These are phyloP conservation scores for Coptodon bakossiorum DNA, from an alignment of 2,113 vertebrate genomes.

Conservation along the genomic window DNA sequence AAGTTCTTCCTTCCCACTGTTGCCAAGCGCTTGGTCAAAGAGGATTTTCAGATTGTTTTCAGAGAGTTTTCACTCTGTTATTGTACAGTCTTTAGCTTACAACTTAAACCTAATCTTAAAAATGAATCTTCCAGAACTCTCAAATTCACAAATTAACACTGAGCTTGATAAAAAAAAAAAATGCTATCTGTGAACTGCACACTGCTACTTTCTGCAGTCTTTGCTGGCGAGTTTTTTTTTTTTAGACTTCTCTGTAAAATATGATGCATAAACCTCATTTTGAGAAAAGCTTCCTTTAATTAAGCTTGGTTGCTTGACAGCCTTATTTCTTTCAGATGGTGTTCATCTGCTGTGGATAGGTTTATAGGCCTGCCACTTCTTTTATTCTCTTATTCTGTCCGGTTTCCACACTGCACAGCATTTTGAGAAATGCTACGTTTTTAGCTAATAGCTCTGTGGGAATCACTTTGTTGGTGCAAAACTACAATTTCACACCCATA, in stretches of 20 bases:
- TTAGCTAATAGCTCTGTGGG: not conserved
- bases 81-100: not conserved
- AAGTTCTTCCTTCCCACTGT: not conserved
- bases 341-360: not conserved
- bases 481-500: fast-evolving
- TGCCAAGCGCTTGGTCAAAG: not conserved
- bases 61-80: not conserved
- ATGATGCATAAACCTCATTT: not conserved
- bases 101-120: not conserved
- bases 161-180: not conserved
- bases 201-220: not conserved
- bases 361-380: not conserved
- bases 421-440: not conserved
- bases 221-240: not conserved
- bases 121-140: not conserved
- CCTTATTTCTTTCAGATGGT: not conserved
- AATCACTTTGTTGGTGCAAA: not conserved
- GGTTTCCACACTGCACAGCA: not conserved
- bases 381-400: not conserved
- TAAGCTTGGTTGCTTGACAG: not conserved
- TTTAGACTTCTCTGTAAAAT: not conserved
- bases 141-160: not conserved
- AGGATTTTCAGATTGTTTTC: not conserved
- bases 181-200: not conserved
- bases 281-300: not conserved